Percentiles rank a stretch among this genome's conserved stretches.
These are phyloP conservation scores for Macrocentrus cingulum DNA, from an alignment of 1,140 invertebrate species.

Conservation along the genomic window DNA sequence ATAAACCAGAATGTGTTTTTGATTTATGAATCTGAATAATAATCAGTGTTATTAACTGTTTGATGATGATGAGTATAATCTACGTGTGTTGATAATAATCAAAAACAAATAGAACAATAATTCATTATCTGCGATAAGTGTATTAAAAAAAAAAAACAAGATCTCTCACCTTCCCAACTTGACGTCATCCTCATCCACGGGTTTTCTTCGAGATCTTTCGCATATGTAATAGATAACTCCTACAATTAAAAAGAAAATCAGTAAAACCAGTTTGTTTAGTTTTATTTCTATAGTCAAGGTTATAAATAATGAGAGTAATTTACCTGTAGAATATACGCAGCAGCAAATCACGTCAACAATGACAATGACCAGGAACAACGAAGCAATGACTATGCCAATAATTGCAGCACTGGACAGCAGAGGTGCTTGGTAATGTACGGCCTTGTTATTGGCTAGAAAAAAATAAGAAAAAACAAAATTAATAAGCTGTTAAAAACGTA, in stretches of 20 bases:
- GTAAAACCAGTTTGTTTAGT: background rate
- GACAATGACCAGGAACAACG: conserved; percentile 72
- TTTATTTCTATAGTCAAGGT: conserved; percentile 2
- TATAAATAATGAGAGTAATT: conserved; percentile 18
- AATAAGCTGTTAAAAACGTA: conserved; percentile 21
- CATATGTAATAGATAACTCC: conserved; percentile 75
- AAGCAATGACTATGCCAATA: conserved; percentile 74
- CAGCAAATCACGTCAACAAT: conserved; percentile 77
- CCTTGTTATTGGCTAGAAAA: conserved; percentile 62
- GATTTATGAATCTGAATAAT: conserved; percentile 14
- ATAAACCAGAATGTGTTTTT: conserved; percentile 34
- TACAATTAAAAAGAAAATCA: conserved; percentile 39
- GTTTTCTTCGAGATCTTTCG: conserved; percentile 66
- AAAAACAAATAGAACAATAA: conserved; percentile 2
- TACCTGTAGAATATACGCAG: conserved; percentile 65
- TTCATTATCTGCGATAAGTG: background rate
- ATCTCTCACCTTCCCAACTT: conserved; percentile 80
- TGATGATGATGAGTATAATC: conserved; percentile 1
- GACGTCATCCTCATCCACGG: conserved; percentile 74
- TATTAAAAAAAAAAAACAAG: conserved; percentile 10
- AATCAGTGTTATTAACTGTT: conserved; percentile 13
- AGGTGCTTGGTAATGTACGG: conserved; percentile 62
- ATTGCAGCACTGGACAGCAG: conserved; percentile 74
- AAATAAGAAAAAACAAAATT: conserved; percentile 37
- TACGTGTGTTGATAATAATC: too few relatives aligned